phyloP scores from a whole-genome alignment of 2,888 invertebrate species.

The Pristionchus arcanus region DNA sequence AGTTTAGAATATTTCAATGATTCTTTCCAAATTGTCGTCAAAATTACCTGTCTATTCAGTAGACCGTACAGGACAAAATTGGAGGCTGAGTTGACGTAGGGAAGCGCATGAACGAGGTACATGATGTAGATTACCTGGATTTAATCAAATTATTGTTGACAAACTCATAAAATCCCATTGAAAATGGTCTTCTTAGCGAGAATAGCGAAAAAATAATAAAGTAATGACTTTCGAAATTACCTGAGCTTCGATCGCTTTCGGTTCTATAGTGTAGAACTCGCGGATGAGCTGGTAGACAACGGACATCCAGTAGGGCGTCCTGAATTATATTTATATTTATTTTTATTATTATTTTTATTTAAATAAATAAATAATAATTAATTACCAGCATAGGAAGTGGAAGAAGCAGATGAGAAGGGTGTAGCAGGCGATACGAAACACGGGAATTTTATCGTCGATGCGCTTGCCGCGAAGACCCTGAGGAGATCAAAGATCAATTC shows the following conservation, averaged over 20 bases:
- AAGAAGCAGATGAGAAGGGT: slow-evolving; percentile 78
- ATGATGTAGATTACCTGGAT: slow-evolving; percentile 66
- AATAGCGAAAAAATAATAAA: slow-evolving; percentile 63
- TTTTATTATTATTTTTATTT: neutral
- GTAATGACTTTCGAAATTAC: neutral
- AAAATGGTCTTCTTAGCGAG: too few relatives aligned
- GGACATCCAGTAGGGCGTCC: slow-evolving; percentile 78
- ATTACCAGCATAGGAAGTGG: slow-evolving; percentile 76
- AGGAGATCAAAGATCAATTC: neutral
- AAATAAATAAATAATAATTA: neutral
- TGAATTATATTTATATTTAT: slow-evolving; percentile 47
- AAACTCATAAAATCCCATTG: too few relatives aligned
- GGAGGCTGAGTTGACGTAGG: slow-evolving; percentile 77
- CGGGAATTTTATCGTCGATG: slow-evolving; percentile 68
- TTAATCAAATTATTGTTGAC: neutral
- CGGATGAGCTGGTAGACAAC: slow-evolving; percentile 74
- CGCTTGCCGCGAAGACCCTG: slow-evolving; percentile 51
- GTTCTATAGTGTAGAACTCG: slow-evolving; percentile 64
- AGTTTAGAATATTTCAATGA: too few relatives aligned
- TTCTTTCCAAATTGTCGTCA: too few relatives aligned
- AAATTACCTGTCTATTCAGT: slow-evolving; percentile 67
- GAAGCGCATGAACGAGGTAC: slow-evolving; percentile 78
- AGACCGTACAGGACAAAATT: slow-evolving; percentile 77
- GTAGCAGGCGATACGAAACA: slow-evolving; percentile 76
- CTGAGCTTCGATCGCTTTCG: neutral